These are phyloP conservation scores for Acestrorhynchus altus DNA, from an alignment of 2,797 vertebrate species.

Conservation along the genomic window DNA sequence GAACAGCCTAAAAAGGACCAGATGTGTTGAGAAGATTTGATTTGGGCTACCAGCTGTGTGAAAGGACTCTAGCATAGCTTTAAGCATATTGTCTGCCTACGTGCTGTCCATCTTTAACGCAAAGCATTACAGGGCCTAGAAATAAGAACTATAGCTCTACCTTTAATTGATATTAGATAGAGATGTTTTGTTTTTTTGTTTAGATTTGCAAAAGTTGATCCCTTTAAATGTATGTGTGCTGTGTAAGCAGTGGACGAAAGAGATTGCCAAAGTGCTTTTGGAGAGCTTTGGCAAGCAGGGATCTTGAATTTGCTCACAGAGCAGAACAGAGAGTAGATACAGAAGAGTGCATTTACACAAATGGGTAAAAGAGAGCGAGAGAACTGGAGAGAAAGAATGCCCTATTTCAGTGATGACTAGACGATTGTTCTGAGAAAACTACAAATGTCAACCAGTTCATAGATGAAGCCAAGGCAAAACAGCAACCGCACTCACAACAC, in stretches of 20 bases:
- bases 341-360: conserved; percentile 44
- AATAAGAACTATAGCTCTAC: too few relatives aligned
- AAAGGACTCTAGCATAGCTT: too few relatives aligned
- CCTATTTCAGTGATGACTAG: conserved; percentile 40
- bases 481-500: conserved; percentile 1
- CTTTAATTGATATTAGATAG: neutral
- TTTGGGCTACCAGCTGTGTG: too few relatives aligned
- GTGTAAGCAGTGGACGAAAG: neutral
- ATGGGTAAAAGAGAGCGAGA: conserved; percentile 32
- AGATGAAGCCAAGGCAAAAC: conserved; percentile 15
- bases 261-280: conserved; percentile 10
- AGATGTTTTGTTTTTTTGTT: neutral
- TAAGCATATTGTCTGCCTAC: too few relatives aligned
- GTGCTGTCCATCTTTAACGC: too few relatives aligned
- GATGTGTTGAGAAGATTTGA: too few relatives aligned
- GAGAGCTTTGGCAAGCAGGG: conserved; percentile 25
- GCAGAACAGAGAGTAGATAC: conserved; percentile 38
- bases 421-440: conserved; percentile 42
- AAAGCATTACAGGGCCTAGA: too few relatives aligned
- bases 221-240: conserved; percentile 10
- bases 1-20: too few relatives aligned
- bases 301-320: conserved; percentile 49
- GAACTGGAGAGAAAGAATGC: conserved; percentile 30
- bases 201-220: neutral
- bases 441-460: conserved; percentile 47